phyloP scores from a whole-genome alignment of 2,888 invertebrate species.

The Cataglyphis cursor region DNA sequence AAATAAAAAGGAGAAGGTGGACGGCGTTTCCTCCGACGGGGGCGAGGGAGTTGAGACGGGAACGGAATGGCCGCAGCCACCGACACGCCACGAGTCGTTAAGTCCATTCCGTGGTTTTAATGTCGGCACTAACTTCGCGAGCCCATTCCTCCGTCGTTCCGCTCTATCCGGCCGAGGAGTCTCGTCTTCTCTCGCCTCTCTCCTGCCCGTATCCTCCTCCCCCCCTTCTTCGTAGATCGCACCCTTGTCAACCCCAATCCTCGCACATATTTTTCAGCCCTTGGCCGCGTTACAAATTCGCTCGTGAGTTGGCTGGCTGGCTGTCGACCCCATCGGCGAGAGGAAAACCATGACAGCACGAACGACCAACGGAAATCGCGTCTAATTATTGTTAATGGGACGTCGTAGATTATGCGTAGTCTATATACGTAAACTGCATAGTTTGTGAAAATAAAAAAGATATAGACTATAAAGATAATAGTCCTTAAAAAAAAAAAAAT shows the following conservation, averaged over 20 bases:
- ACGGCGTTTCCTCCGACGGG: not conserved
- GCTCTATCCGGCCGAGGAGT: slow-evolving; percentile 68
- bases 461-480: not conserved
- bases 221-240: slow-evolving; percentile 31
- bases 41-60: slow-evolving; percentile 33
- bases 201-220: slow-evolving; percentile 1
- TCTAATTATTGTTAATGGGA: slow-evolving; percentile 43
- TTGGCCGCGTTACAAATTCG: slow-evolving; percentile 73
- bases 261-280: slow-evolving; percentile 73
- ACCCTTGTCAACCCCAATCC: slow-evolving; percentile 76
- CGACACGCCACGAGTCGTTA: slow-evolving; percentile 83
- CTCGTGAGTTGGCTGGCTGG: slow-evolving; percentile 43
- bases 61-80: slow-evolving; percentile 73
- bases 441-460: not conserved
- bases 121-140: slow-evolving; percentile 81
- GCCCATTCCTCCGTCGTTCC: slow-evolving; percentile 70
- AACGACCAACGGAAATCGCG: slow-evolving; percentile 30
- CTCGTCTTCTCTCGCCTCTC: slow-evolving; percentile 53
- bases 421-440: not conserved
- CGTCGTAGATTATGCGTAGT: slow-evolving; percentile 6
- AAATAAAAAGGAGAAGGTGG: slow-evolving; percentile 35
- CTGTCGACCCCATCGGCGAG: slow-evolving; percentile 47
- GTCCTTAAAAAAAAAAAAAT: not conserved
- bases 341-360: slow-evolving; percentile 38
- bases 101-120: slow-evolving; percentile 83